Base-by-base conservation (phyloP, 2,797 vertebrate species). In the Orientallactaga sibirica region DNA sequence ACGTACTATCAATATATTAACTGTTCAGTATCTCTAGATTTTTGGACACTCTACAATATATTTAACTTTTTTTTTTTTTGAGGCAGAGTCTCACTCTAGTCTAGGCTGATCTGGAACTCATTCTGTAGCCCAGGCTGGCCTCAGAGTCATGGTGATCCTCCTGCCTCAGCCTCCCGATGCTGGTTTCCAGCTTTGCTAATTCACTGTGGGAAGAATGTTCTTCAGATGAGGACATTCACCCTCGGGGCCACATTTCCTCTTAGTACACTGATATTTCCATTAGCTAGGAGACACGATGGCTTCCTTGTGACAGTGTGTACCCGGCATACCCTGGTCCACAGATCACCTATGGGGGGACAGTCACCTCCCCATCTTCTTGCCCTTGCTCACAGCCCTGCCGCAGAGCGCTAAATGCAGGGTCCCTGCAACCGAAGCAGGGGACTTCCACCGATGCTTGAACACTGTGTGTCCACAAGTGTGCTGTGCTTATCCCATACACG, bases 401-500 rank as follows among this genome's bases (percentile, higher is more conserved):
- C 37, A 48, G 41, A 20, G 18, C 14, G 11, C 79, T 62, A 16
- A 10, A 4, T 8, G 18, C 12, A n/a, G 10, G 41, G 48, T 7
- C 62, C 12, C 22, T 37, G 58, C 19, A 27, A 6, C 37, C 14
- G 24, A 58, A 19, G 41, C 24, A 8, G n/a, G 24, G 61, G 74
- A 52, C 10, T 0, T 29, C 0, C 0, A 4, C 20, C 48, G 33
- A 48, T 4, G 4, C 27, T 29, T 62, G 22, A 58, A 22, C 3
- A 2, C 41, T 19, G 15, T 41, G 41, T 7, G 0, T 1, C 18
- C 55, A 86, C 16, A 55, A 61, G 22, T 12, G 2, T 18, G 41
- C n/a, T 19, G 2, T 1, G 5, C 4, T 78, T 61, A 62, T 43
- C 15, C 25, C n/a, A 15, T 1, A 10, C 48, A 20, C 25, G 27